Percentiles rank a stretch among this genome's conserved stretches.
These are phyloP conservation scores for Notoglanidium macrostoma DNA, from an alignment of 2,797 vertebrate genomes.

Conservation along the genomic window DNA sequence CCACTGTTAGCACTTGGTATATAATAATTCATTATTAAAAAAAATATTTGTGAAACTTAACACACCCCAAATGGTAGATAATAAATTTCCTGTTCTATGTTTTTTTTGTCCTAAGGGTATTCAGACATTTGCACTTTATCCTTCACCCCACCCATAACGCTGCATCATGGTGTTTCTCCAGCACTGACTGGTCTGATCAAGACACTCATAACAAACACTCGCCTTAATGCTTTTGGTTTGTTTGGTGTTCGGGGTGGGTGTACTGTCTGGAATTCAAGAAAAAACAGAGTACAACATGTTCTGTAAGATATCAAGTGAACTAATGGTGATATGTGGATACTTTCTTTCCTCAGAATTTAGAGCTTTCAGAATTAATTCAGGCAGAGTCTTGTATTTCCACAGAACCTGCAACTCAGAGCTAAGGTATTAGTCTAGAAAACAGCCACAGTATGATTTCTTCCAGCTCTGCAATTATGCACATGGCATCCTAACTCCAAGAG, in stretches of 20 bases:
- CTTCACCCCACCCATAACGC: constrained; percentile 7
- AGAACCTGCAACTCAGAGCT: background rate
- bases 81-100: background rate
- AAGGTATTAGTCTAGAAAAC: background rate
- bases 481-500: background rate
- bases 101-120: background rate
- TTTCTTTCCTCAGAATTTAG: background rate
- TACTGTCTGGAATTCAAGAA: constrained; percentile 10
- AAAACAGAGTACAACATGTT: constrained; percentile 27
- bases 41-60: background rate
- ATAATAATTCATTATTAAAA: background rate
- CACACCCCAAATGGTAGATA: background rate
- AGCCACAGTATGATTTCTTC: background rate
- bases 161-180: background rate
- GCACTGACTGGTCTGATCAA: background rate
- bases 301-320: constrained; percentile 23
- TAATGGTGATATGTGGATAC: background rate
- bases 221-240: constrained; percentile 5
- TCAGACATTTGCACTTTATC: background rate
- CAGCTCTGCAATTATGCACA: background rate
- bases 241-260: background rate
- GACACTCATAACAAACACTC: background rate
- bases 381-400: background rate
- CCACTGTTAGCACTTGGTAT: background rate
- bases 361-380: background rate